Percentiles rank a stretch among this genome's conserved stretches.
Conservation (phyloP, 2,797 vertebrate genomes). For the Halcyon badia region DNA sequence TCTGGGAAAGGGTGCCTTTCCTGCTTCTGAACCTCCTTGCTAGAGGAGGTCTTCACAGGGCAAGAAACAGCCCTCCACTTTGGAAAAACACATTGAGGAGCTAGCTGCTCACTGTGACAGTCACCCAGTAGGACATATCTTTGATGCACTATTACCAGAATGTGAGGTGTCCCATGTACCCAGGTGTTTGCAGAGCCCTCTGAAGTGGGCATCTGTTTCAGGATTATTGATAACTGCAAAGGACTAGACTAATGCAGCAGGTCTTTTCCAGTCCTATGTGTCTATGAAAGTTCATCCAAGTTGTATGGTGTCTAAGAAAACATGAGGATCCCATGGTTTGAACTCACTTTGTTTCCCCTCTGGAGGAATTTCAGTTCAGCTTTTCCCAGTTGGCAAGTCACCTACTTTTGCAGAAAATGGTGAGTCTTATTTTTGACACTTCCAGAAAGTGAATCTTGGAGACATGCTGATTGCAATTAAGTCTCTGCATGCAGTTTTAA, state of each 20-base stretch:
- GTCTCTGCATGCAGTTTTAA: neutral
- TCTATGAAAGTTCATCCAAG: neutral
- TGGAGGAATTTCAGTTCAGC: neutral
- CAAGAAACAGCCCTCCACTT: neutral
- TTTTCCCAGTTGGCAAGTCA: neutral
- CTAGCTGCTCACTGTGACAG: neutral
- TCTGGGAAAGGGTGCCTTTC: too few species aligned
- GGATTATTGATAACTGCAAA: neutral
- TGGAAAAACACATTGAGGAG: neutral
- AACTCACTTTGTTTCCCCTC: neutral
- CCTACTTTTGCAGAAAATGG: neutral
- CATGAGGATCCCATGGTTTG: neutral
- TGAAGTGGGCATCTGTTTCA: neutral
- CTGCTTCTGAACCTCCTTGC: neutral
- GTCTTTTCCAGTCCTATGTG: neutral
- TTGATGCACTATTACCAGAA: neutral
- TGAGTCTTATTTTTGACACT: neutral
- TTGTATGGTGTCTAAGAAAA: neutral
- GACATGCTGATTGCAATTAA: neutral
- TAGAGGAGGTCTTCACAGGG: neutral
- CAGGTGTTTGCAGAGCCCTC: neutral
- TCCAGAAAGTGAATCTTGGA: neutral
- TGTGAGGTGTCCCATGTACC: neutral
- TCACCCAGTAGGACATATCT: accelerated
- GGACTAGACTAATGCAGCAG: neutral